These are phyloP conservation scores for Sanderia malayensis DNA, from an alignment of 30 jellyfish, hydroid and myxozoan species.

Conservation along the genomic window DNA sequence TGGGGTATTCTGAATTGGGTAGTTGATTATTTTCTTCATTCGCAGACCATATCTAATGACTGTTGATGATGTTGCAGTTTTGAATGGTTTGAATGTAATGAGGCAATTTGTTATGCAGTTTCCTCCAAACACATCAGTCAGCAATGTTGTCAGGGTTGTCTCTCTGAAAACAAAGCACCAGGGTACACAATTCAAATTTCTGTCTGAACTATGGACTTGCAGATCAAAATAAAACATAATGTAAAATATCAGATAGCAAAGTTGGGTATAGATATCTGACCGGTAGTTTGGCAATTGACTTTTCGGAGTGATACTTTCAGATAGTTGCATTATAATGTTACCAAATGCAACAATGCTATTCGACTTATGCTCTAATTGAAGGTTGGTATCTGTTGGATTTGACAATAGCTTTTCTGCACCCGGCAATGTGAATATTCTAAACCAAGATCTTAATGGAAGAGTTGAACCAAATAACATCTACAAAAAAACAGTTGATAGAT, in stretches of 20 bases:
- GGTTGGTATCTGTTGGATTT: conserved; percentile 21
- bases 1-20: conserved; percentile 48
- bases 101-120: conserved; percentile 58
- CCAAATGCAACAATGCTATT: conserved; percentile 44
- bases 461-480: conserved; percentile 4
- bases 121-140: conserved; percentile 63
- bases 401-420: conserved; percentile 40
- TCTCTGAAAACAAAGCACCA: conserved; percentile 13
- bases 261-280: conserved; percentile 9
- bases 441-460: conserved; percentile 28
- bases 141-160: conserved; percentile 28
- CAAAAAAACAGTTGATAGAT: too few species aligned
- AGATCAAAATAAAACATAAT: too few species aligned
- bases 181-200: not conserved
- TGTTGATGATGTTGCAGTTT: conserved; percentile 26
- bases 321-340: conserved; percentile 30
- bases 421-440: conserved; percentile 46
- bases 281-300: conserved; percentile 50
- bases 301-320: conserved; percentile 16
- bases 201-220: too few species aligned
- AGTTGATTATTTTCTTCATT: conserved; percentile 33
- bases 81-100: conserved; percentile 45
- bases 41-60: conserved; percentile 31
- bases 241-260: too few species aligned
- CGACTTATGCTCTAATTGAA: conserved; percentile 13